Percentiles rank a stretch among this genome's conserved stretches.
Conservation (phyloP, 2,888 invertebrate genomes). For the Diplazon laetatorius region DNA sequence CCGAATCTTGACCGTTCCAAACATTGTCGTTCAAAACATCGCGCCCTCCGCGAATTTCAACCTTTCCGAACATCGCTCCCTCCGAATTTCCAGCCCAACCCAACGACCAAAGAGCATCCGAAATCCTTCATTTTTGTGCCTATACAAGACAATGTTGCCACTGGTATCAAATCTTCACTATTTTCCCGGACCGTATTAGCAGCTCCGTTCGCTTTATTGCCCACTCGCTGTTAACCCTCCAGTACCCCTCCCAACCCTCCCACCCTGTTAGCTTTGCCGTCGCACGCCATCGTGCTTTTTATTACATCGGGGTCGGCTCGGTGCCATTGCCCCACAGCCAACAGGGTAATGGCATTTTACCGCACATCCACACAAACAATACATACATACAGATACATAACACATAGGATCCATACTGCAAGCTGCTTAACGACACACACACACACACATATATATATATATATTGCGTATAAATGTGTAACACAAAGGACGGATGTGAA, state of each 20-base stretch:
- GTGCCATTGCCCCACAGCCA: constrained; percentile 36
- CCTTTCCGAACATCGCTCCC: too few relatives aligned
- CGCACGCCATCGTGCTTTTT: constrained; percentile 47
- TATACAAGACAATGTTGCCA: constrained; percentile 32
- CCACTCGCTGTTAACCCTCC: constrained; percentile 27
- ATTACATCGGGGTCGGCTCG: constrained; percentile 49
- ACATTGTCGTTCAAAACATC: too few relatives aligned
- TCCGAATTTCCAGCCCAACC: too few relatives aligned
- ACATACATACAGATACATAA: too few relatives aligned
- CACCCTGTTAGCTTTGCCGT: constrained; percentile 5
- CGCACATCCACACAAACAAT: constrained; percentile 18
- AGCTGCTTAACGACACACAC: not conserved
- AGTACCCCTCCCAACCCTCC: too few relatives aligned
- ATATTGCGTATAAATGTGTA: too few relatives aligned
- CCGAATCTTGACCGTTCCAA: too few relatives aligned
- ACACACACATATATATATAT: constrained; percentile 14
- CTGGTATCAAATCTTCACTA: constrained; percentile 17
- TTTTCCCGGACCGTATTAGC: constrained; percentile 43
- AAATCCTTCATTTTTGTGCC: not conserved
- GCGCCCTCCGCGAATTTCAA: too few relatives aligned
- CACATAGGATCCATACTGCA: constrained; percentile 19
- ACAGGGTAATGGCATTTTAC: constrained; percentile 42
- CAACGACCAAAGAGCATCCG: too few relatives aligned
- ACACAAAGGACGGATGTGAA: constrained; percentile 18
- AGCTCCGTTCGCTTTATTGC: constrained; percentile 55